Percentiles rank a stretch among this genome's conserved stretches.
Conservation (phyloP, 2,113 vertebrate genomes). For the Pagrus major region DNA sequence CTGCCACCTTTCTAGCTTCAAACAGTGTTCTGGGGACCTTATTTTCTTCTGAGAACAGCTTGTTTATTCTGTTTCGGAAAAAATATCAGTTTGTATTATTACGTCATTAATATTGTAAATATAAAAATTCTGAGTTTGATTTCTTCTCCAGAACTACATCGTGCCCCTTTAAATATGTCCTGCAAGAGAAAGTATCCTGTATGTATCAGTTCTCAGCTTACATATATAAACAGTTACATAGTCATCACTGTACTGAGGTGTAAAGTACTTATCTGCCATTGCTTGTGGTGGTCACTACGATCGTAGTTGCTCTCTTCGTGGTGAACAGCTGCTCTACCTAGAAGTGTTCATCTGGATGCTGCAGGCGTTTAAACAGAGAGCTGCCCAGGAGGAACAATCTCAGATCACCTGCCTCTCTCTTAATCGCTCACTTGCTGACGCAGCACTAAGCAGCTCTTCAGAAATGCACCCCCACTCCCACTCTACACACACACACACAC, state of each 20-base stretch:
- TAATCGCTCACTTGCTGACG: slow-evolving; percentile 67
- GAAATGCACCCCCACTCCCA: slow-evolving; percentile 27
- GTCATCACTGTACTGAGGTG: neutral
- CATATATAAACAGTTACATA: neutral
- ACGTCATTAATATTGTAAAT: no score
- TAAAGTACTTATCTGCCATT: neutral
- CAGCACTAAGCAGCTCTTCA: slow-evolving; percentile 66
- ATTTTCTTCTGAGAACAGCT: no score
- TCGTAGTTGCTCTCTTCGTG: neutral
- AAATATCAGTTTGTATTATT: no score
- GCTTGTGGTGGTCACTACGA: neutral
- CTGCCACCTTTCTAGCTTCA: no score
- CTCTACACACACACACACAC: slow-evolving; percentile 13
- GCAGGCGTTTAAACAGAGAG: slow-evolving; percentile 33
- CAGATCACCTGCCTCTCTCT: slow-evolving; percentile 48
- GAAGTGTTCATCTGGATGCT: slow-evolving; percentile 41
- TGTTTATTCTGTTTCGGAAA: no score
- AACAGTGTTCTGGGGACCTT: no score
- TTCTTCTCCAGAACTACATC: no score
- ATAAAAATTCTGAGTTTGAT: no score
- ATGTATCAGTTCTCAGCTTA: neutral
- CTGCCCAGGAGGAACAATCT: slow-evolving; percentile 40
- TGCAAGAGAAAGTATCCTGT: neutral
- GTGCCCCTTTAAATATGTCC: no score
- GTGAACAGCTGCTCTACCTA: slow-evolving; percentile 17